Conservation (phyloP, 2,113 vertebrate genomes). For the Rhombomys opimus region DNA sequence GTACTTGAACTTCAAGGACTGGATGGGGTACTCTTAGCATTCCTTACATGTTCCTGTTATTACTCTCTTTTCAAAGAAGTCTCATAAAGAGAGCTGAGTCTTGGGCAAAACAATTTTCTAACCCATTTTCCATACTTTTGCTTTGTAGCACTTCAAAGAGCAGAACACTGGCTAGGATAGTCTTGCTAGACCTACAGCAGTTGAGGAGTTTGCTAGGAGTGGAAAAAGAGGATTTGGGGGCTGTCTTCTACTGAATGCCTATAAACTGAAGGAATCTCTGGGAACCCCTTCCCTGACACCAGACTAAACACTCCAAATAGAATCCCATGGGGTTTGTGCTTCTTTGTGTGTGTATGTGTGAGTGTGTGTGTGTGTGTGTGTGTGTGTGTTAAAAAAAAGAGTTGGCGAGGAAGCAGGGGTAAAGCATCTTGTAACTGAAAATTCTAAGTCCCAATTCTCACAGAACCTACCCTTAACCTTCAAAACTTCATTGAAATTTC, state of each 20-base stretch:
- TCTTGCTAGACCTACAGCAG: background rate
- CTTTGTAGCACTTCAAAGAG: background rate
- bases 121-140: background rate
- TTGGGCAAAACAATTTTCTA: background rate
- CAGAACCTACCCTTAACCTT: background rate
- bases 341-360: background rate
- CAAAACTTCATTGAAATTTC: background rate
- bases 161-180: background rate
- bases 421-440: too few species aligned
- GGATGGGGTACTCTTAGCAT: background rate
- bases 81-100: background rate
- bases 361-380: background rate
- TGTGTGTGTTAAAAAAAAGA: background rate
- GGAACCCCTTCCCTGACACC: background rate
- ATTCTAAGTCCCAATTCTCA: background rate
- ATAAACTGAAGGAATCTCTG: fast-evolving
- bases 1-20: background rate
- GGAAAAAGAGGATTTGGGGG: background rate
- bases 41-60: background rate
- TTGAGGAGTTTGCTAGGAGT: background rate
- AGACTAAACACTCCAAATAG: background rate
- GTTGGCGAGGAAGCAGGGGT: fast-evolving
- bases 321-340: background rate
- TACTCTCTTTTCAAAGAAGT: too few species aligned
- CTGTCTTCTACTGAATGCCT: background rate